A percentile compares a stretch with the other conserved stretches of the same genome.
phyloP scores from a whole-genome alignment of 2,113 vertebrate genomes.

The Erythrocercus mccallii region DNA sequence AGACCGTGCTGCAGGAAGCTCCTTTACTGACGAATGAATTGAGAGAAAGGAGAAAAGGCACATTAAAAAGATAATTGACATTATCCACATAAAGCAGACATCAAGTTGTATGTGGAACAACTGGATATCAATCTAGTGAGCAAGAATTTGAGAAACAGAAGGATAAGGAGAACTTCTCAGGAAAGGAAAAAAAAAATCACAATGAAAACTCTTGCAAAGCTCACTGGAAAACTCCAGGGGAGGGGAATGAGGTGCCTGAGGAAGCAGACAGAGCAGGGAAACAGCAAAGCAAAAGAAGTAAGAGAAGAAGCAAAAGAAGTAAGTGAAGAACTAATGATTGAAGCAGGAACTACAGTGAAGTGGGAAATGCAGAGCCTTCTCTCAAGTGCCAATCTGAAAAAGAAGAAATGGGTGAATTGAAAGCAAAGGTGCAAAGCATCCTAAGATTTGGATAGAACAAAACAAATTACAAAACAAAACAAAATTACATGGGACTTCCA shows the following conservation, averaged over 20 bases:
- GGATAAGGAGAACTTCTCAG: not conserved
- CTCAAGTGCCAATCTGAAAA: not conserved
- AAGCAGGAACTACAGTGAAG: not conserved
- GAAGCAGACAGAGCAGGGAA: not conserved
- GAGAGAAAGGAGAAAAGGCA: not conserved
- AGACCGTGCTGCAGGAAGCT: not conserved
- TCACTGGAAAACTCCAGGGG: not conserved
- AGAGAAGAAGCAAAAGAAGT: not conserved
- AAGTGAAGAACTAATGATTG: not conserved
- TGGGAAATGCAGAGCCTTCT: not conserved
- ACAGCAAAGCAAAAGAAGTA: not conserved
- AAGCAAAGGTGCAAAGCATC: not conserved
- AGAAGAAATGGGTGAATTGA: not conserved
- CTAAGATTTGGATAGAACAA: not conserved
- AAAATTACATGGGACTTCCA: not conserved
- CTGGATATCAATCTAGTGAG: fast-evolving
- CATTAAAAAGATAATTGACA: not conserved
- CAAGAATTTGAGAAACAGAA: not conserved
- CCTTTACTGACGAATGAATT: not conserved
- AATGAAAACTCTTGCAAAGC: not conserved
- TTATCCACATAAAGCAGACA: not conserved
- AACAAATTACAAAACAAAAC: not conserved
- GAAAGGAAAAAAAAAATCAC: not conserved
- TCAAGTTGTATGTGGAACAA: not conserved
- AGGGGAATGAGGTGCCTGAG: not conserved